Percentiles rank a stretch among this genome's conserved stretches.
Conservation (phyloP, 2,113 vertebrate species). For the Syngnathus scovelli region DNA sequence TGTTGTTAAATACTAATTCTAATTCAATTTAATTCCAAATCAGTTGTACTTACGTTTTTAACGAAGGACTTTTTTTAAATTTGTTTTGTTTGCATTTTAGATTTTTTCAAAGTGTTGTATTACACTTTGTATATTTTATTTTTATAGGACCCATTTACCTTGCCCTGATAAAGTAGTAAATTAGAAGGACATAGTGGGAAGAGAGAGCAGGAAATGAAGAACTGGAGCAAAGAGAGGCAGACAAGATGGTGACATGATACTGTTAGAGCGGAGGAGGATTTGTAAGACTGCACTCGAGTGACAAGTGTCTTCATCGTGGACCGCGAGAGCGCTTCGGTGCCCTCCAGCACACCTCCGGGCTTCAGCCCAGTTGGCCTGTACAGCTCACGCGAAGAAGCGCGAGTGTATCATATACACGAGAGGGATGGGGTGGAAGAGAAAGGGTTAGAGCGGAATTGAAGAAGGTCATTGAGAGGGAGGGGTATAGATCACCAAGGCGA, state of each 20-base stretch:
- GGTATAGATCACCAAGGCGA: neutral
- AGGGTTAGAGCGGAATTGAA: neutral
- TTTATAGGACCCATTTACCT: neutral
- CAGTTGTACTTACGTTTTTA: neutral
- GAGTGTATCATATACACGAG: constrained; percentile 34
- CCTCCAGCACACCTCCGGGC: constrained; percentile 52
- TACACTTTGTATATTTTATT: neutral
- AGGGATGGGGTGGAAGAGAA: neutral
- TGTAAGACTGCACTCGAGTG: constrained; percentile 20
- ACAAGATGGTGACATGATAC: neutral
- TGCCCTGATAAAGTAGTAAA: neutral
- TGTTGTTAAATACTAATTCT: too few species aligned
- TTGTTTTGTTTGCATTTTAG: too few species aligned
- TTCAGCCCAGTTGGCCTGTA: constrained; percentile 53
- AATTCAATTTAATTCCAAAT: too few species aligned
- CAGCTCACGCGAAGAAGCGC: constrained; percentile 34
- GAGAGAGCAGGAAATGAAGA: neutral
- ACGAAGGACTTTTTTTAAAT: too few species aligned
- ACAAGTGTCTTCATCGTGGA: constrained; percentile 47
- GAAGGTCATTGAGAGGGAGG: neutral
- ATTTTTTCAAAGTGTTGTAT: neutral
- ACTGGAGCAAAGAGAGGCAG: neutral
- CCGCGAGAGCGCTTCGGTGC: constrained; percentile 26
- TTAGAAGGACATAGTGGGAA: neutral
- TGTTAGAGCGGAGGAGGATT: constrained; percentile 3